Conservation (phyloP, 2,888 invertebrate species). For the Idaea biselata region DNA sequence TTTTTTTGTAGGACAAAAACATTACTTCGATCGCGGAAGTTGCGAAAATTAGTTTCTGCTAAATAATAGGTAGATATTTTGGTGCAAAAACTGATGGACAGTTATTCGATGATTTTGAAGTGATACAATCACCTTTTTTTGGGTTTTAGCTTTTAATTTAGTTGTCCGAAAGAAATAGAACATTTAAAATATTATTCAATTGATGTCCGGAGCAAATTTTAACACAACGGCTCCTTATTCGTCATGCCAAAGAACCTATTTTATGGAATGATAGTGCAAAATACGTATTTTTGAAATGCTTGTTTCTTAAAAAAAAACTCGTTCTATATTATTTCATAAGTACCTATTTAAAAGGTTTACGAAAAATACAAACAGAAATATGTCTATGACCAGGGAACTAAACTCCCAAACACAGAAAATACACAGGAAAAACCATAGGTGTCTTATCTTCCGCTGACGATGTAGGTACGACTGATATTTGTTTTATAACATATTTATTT, state of each 20-base stretch:
- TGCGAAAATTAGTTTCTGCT: slow-evolving; percentile 50
- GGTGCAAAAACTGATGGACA: slow-evolving; percentile 36
- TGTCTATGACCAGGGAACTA: too few species aligned
- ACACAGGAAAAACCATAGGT: too few species aligned
- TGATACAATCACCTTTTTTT: slow-evolving; percentile 19
- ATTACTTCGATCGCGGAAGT: slow-evolving; percentile 61
- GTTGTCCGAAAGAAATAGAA: slow-evolving; percentile 26
- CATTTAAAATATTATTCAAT: slow-evolving; percentile 47
- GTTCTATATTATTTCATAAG: background rate
- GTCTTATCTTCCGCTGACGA: too few species aligned
- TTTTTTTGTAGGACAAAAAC: slow-evolving; percentile 64
- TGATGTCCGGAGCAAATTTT: slow-evolving; percentile 62
- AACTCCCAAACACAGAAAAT: too few species aligned
- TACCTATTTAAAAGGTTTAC: background rate
- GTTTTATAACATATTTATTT: too few species aligned
- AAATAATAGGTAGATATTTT: slow-evolving; percentile 27
- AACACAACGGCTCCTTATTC: slow-evolving; percentile 60
- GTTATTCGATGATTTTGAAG: slow-evolving; percentile 29
- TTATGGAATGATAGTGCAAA: slow-evolving; percentile 68
- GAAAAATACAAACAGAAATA: background rate
- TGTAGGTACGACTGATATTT: too few species aligned
- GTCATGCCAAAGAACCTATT: slow-evolving; percentile 68
- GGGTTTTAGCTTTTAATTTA: slow-evolving; percentile 14
- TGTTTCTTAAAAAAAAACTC: slow-evolving; percentile 21
- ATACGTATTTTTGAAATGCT: slow-evolving; percentile 57